A percentile compares a stretch with the other conserved stretches of the same genome.
Conservation (phyloP, 2,797 vertebrate genomes). For the Thalassophryne amazonica region DNA sequence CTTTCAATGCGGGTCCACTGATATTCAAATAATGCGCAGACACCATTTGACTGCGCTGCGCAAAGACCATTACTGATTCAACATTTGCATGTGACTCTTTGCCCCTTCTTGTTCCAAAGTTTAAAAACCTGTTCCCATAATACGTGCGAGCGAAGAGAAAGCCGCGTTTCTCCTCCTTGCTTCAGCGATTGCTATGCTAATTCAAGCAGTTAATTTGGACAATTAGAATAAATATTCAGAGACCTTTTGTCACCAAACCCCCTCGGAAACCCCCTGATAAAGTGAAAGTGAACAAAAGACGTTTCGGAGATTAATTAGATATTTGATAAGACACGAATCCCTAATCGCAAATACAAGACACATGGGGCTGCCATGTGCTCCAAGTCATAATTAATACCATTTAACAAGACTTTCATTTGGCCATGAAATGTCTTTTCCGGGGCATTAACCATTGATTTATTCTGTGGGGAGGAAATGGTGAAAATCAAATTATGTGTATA, state of each 20-base stretch:
- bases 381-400: constrained; percentile 99
- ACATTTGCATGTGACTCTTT: constrained; percentile 98
- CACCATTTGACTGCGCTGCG: constrained; percentile 91
- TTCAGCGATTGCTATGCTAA: constrained; percentile 99
- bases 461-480: constrained; percentile 74
- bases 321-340: constrained; percentile 99
- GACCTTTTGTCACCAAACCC: constrained; percentile 94
- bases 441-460: constrained; percentile 95
- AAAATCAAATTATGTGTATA: constrained; percentile 41
- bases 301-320: constrained; percentile 99
- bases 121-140: constrained; percentile 89
- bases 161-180: constrained; percentile 85
- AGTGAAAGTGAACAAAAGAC: constrained; percentile 98
- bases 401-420: constrained; percentile 99
- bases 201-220: constrained; percentile 99
- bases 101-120: constrained; percentile 85
- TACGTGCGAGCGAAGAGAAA: constrained; percentile 86
- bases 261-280: constrained; percentile 92
- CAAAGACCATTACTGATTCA: constrained; percentile 91
- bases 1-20: constrained; percentile 95
- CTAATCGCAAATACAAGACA: constrained; percentile 99
- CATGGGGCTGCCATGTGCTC: constrained; percentile 96
- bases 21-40: constrained; percentile 98
- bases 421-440: constrained; percentile 98
- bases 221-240: constrained; percentile 99